A percentile compares a stretch with the other conserved stretches of the same genome.
Conservation (phyloP, 2,113 vertebrate species). For the Larimichthys polyactis region DNA sequence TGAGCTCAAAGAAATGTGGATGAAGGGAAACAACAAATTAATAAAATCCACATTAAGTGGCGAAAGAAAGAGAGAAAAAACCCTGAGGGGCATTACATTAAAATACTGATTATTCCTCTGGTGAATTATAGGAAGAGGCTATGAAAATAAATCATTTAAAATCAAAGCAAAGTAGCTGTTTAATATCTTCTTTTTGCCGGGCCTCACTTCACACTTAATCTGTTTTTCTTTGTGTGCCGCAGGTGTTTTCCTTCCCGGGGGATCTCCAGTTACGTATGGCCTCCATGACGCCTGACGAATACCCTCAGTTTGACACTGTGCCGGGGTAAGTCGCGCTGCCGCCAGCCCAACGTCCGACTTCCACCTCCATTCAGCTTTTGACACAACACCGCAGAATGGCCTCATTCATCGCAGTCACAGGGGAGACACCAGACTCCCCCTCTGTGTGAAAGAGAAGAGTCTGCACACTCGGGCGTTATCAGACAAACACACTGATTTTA, state of each 20-base stretch:
- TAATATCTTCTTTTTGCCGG: conserved; percentile 10
- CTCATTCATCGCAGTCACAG: conserved; percentile 60
- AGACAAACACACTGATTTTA: conserved; percentile 34
- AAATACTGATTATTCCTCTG: not conserved
- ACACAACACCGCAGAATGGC: conserved; percentile 57
- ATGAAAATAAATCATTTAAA: not conserved
- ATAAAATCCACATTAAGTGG: conserved; percentile 16
- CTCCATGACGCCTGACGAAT: conserved; percentile 92
- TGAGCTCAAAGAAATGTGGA: conserved; percentile 31
- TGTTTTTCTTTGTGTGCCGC: conserved; percentile 75
- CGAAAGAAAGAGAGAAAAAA: not conserved
- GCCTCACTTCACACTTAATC: conserved; percentile 27
- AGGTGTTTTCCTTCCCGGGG: conserved; percentile 95
- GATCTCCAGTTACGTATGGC: conserved; percentile 96
- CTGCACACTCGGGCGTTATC: conserved; percentile 28
- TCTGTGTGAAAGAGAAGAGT: conserved; percentile 48
- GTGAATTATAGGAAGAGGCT: not conserved
- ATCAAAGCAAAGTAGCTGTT: conserved; percentile 13
- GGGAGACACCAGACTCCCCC: conserved; percentile 65
- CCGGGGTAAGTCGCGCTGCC: conserved; percentile 79
- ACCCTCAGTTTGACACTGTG: conserved; percentile 81
- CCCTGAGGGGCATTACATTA: not conserved
- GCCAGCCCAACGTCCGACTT: conserved; percentile 38
- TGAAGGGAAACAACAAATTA: not conserved
- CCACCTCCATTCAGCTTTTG: conserved; percentile 59